Percentiles rank a stretch among this genome's conserved stretches.
These are phyloP conservation scores for Micrastur ruficollis DNA, from an alignment of 2,797 vertebrate species.

Conservation along the genomic window DNA sequence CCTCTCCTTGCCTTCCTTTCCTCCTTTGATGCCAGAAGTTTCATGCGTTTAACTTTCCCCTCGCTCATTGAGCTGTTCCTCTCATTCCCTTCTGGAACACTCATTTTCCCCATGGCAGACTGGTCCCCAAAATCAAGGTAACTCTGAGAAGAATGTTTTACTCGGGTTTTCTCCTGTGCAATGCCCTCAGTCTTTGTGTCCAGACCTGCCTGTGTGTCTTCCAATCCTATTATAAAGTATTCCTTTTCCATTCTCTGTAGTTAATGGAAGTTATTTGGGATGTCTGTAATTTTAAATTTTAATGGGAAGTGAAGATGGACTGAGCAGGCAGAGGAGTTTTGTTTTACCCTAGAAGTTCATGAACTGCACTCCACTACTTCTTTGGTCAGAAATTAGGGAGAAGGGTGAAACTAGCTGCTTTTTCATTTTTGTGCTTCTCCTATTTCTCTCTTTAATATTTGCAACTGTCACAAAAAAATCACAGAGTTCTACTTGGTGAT, in stretches of 20 bases:
- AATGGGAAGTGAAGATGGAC: neutral
- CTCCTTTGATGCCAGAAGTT: neutral
- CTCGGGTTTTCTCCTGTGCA: neutral
- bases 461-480: neutral
- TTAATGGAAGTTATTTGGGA: neutral
- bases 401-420: neutral
- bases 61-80: neutral
- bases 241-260: neutral
- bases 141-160: neutral
- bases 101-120: neutral
- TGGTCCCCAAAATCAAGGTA: neutral
- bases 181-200: neutral
- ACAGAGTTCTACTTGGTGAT: neutral
- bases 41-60: neutral
- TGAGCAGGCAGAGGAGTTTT: neutral
- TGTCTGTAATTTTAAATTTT: neutral
- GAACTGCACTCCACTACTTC: neutral
- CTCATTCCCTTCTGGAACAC: neutral
- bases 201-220: neutral
- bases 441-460: neutral
- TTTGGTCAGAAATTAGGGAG: neutral
- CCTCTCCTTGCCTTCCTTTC: neutral
- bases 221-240: neutral
- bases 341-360: neutral
- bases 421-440: neutral